phyloP scores from a whole-genome alignment of 2,888 invertebrate species.

The Drosophila engyochracea region DNA sequence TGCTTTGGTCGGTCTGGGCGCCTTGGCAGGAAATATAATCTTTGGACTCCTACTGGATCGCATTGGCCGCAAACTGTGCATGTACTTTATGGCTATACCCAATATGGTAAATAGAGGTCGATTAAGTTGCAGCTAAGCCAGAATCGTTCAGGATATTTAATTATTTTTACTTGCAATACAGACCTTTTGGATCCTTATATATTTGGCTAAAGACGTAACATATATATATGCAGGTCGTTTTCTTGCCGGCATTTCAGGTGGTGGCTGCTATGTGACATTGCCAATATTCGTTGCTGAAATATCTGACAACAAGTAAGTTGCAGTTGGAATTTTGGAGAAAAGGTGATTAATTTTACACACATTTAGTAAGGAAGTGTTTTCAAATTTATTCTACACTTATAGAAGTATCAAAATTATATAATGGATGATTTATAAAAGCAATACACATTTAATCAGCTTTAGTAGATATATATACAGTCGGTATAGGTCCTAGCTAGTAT shows the following conservation, averaged over 20 bases:
- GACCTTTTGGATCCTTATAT: constrained; percentile 78
- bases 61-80: constrained; percentile 73
- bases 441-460: not conserved
- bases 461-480: not conserved
- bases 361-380: constrained; percentile 21
- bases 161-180: constrained; percentile 22
- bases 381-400: not conserved
- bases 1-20: constrained; percentile 73
- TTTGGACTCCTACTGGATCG: constrained; percentile 75
- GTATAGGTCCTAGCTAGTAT: not conserved
- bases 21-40: constrained; percentile 72
- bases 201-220: constrained; percentile 63
- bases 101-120: constrained; percentile 63
- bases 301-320: constrained; percentile 76
- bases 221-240: constrained; percentile 77
- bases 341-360: not conserved
- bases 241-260: constrained; percentile 77
- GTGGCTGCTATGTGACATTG: constrained; percentile 75
- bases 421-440: not conserved
- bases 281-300: constrained; percentile 83
- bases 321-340: not conserved
- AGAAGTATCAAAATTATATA: not conserved
- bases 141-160: not conserved
- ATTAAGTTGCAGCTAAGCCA: not conserved
- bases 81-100: constrained; percentile 74